Evolutionary conservation across 2,113 vertebrate species (phyloP), one percentile per base, ranked within the genome.

Genomic region (Apistogramma diplotaenia): DNA sequence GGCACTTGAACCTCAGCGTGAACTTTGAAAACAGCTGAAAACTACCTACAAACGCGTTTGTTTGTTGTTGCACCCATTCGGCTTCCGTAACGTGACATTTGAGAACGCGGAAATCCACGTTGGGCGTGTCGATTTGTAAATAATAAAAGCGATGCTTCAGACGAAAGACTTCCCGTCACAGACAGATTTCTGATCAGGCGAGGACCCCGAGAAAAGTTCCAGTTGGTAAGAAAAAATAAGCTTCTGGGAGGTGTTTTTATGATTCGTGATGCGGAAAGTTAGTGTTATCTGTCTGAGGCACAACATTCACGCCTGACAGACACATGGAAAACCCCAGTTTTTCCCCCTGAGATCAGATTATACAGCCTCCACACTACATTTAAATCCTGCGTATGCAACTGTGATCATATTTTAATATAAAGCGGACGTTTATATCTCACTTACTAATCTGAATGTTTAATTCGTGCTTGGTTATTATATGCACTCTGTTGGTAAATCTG

Each of bases 41-140:
- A n/a, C n/a, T n/a, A n/a, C n/a, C n/a, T n/a, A n/a, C n/a, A n/a
- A n/a, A n/a, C n/a, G n/a, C n/a, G n/a, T n/a, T n/a, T n/a, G n/a
- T n/a, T n/a, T n/a, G n/a, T n/a, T n/a, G n/a, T n/a, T 37, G 65
- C 46, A 1, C n/a, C 18, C 25, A 2, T 1, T 72, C 72, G 51
- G 72, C 56, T 83, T 76, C 85, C 76, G 73, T 83, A 62, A 0
- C 18, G 16, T 0, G 46, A 51, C 25, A 19, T 16, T 4, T 1
- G 55, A 43, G 51, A 83, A 65, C 4, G 25, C 76, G 83, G 83
- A 85, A 82, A 72, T 19, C 33, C 8, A 3, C 37, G n/a, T 2
- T 6, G 89, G 86, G 89, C 76, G 86, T 78, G 82, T 37, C 78
- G 12, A 29, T 11, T 18, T 58, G 46, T 76, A 33, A 81, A 85